phyloP scores from a whole-genome alignment of 92 coral and sea anemone genomes.

The Epizoanthus illoricatus region DNA sequence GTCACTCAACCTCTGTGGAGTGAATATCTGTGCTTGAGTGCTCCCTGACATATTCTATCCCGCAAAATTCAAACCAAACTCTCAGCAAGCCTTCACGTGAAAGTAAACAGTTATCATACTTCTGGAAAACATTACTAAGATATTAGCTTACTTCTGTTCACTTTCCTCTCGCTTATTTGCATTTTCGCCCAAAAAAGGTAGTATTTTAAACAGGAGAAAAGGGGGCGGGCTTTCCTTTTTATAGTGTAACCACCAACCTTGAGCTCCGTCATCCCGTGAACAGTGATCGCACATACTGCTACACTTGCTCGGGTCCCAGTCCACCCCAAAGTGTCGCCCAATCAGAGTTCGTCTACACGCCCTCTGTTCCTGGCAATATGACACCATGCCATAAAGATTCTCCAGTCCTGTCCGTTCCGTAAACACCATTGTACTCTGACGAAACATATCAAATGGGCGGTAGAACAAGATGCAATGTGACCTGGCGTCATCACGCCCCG shows the following conservation, averaged over 20 bases:
- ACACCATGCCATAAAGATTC: slow-evolving; percentile 82
- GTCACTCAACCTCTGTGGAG: too few relatives aligned
- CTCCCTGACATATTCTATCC: too few relatives aligned
- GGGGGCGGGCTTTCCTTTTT: too few relatives aligned
- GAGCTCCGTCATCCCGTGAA: slow-evolving; percentile 27
- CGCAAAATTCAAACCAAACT: too few relatives aligned
- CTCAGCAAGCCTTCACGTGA: too few relatives aligned
- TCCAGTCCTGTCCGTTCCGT: slow-evolving; percentile 88
- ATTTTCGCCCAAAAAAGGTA: too few relatives aligned
- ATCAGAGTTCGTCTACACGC: slow-evolving; percentile 81
- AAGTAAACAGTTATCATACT: too few relatives aligned
- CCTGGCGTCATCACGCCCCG: slow-evolving; percentile 79
- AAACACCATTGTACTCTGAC: slow-evolving; percentile 94
- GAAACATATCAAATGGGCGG: slow-evolving; percentile 82
- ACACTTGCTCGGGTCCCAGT: slow-evolving; percentile 81
- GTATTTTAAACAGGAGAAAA: too few relatives aligned
- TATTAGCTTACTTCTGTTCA: too few relatives aligned
- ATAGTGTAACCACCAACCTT: slow-evolving; percentile 20
- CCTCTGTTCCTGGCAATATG: slow-evolving; percentile 73
- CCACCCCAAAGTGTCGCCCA: slow-evolving; percentile 96
- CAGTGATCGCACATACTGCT: slow-evolving; percentile 92
- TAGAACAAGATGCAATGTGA: slow-evolving; percentile 87
- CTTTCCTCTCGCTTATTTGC: too few relatives aligned
- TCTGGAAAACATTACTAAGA: too few relatives aligned
- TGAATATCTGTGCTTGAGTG: too few relatives aligned